Evolutionary conservation across 2,113 vertebrate genomes (phyloP), one percentile per base, ranked within the genome.

Genomic region (Gallinago media): DNA sequence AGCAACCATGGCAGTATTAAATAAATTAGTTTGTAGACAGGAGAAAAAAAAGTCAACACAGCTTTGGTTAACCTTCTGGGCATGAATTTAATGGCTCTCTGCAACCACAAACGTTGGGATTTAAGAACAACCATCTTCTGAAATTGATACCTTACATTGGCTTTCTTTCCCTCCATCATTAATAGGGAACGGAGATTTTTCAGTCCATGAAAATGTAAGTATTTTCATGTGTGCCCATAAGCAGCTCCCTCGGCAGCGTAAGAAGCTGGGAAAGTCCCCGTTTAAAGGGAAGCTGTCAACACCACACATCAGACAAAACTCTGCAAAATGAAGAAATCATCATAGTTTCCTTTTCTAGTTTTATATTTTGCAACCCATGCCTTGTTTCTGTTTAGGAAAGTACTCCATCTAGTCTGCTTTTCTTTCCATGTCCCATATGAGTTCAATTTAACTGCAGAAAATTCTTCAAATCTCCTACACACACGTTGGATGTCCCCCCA

Each of bases 21-120:
- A 91, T 26, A 89, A 88, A 83, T 50, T 50, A 23, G 25, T 58
- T 17, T 66, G 46, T 20, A 66, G 63, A 61, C 1, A 0, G 68
- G 75, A 36, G 19, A 73, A 46, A 36, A 31, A 54, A 50, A 34
- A 88, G n/a, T n/a, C 85, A 85, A 22, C 80, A 25, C 5, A 6
- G 74, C 49, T 79, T 65, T 50, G 40, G 56, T 79, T 67, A 82
- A 76, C 82, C 75, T 92, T 80, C 63, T 11, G 71, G 86, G 50
- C 59, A 76, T 1, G 0, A 67, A 58, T 31, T 78, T 42, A 91
- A 49, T 15, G 54, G 52, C 71, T 61, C 66, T 76, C 42, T 66
- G 55, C 79, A 67, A 92, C 91, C 83, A 91, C 88, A 94, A 77
- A 67, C 11, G 49, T 13, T 15, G 38, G 16, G 46, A 65, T 36